A percentile compares a stretch with the other conserved stretches of the same genome.
Evolutionary conservation across 1,140 invertebrate species (phyloP).

Genomic region (Ceratina australensis): DNA sequence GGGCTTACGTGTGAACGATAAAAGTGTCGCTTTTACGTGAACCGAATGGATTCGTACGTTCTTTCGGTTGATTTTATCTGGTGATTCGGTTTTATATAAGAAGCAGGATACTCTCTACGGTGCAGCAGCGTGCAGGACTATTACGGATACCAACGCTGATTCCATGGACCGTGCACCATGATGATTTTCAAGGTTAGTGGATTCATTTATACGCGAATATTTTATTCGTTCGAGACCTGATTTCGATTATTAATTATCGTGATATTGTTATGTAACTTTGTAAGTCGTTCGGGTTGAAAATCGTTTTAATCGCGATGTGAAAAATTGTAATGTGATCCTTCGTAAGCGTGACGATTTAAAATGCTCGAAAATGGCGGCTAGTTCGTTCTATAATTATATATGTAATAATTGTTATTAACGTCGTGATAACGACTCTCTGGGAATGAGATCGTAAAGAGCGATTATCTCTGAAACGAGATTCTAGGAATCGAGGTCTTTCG

Average conservation of each 20-base stretch:
- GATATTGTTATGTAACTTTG: neutral
- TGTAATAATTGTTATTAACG: too few species aligned
- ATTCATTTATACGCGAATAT: neutral
- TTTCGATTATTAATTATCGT: neutral
- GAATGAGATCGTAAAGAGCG: too few species aligned
- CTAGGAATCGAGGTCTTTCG: neutral
- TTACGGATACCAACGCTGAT: conserved; percentile 26
- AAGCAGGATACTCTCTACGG: conserved; percentile 12
- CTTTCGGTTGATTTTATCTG: neutral
- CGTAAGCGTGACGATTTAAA: too few species aligned
- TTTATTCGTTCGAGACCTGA: neutral
- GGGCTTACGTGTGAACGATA: conserved; percentile 4
- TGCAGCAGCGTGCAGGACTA: neutral
- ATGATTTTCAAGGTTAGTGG: conserved; percentile 30
- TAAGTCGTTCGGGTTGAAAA: too few species aligned
- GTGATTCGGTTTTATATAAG: conserved; percentile 9
- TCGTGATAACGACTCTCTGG: too few species aligned
- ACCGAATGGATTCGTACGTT: neutral
- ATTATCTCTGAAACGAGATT: neutral
- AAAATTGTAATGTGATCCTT: too few species aligned
- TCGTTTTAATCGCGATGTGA: too few species aligned
- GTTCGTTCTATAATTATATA: too few species aligned
- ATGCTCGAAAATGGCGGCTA: too few species aligned
- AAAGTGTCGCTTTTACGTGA: neutral
- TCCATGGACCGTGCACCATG: neutral